Base-by-base conservation (phyloP, 2,797 vertebrate species). In the Aphelocoma californica region DNA sequence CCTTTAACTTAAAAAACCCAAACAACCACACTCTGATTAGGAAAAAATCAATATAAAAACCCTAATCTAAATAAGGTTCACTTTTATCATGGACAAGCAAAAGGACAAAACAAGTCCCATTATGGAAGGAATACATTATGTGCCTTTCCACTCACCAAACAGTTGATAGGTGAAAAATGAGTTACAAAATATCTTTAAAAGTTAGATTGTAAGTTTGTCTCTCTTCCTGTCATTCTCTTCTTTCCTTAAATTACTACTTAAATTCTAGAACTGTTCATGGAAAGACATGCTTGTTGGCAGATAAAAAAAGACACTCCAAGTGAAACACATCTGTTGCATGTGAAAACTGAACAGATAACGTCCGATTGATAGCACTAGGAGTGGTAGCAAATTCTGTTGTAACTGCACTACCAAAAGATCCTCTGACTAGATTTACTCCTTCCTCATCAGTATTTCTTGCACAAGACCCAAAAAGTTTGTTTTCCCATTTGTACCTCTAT, bases 371-470 rank as follows among this genome's bases (percentile, higher is more conserved):
- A 86, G 73, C 53, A 36, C 42, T 18, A 91, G 91, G 82, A 93
- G 90, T 32, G 90, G 72, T 32, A 74, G 38, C 73, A 67, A 84
- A 87, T 58, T 74, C 88, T 92, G 57, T 84, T 94, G 93, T 90
- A 96, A 93, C 47, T 51, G 58, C 54, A 38, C 67, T 62, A 86
- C 23, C 40, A 57, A 73, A 90, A 89, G 92, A 94, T 78, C 61
- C 64, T 45, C 57, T 85, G 62, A 67, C 58, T 77, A 93, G 84
- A 84, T 93, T 64, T 54, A 91, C 25, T 82, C 71, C 91, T 95
- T 93, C 65, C 51, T 86, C 92, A 94, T 86, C 79, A 3, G 42
- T 74, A 69, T 50, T 89, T 86, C 81, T 91, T 92, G 87, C 95
- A 93, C 79, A 96, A 95, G 81, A 91, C 72, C 17, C 29, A 47